These are phyloP conservation scores for Mallotus villosus DNA, from an alignment of 2,797 vertebrate species.

Conservation along the genomic window DNA sequence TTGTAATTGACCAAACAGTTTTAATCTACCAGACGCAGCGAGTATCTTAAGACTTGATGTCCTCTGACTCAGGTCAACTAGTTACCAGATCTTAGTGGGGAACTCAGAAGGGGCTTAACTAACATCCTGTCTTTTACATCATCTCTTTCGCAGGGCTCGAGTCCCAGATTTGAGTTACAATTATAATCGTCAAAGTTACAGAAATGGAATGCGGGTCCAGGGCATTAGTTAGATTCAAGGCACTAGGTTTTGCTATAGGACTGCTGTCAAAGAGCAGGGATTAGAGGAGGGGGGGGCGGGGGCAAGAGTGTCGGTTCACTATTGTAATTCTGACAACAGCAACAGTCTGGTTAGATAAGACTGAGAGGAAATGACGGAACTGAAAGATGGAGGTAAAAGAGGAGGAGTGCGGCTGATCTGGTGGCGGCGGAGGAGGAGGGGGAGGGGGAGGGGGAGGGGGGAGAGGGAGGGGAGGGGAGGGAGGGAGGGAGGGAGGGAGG, in stretches of 20 bases:
- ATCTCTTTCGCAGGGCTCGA: slow-evolving; percentile 41
- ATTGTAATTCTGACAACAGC: slow-evolving; percentile 36
- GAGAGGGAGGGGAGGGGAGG: background rate
- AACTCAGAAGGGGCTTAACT: background rate
- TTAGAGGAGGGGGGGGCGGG: slow-evolving; percentile 9
- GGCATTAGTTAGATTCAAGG: slow-evolving; percentile 74
- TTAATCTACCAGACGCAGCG: no score
- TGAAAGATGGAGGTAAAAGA: slow-evolving; percentile 43
- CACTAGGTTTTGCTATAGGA: slow-evolving; percentile 80
- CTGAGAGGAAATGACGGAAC: slow-evolving; percentile 36
- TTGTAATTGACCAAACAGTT: no score
- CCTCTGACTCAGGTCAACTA: background rate
- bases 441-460: background rate
- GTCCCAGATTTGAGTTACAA: slow-evolving; percentile 10
- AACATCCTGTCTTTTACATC: slow-evolving; percentile 18
- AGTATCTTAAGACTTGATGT: no score
- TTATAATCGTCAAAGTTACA: slow-evolving; percentile 29
- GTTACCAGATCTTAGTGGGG: slow-evolving; percentile 22
- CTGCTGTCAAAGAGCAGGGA: slow-evolving; percentile 32
- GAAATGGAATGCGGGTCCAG: slow-evolving; percentile 67
- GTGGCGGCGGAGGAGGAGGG: slow-evolving; percentile 4
- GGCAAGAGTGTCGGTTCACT: slow-evolving; percentile 26
- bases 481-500: slow-evolving; percentile 16
- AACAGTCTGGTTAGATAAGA: slow-evolving; percentile 41
- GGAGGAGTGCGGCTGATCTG: slow-evolving; percentile 25